A percentile compares a stretch with the other conserved stretches of the same genome.
Conservation (phyloP, 2,113 vertebrate genomes). For the Synchiropus splendidus region DNA sequence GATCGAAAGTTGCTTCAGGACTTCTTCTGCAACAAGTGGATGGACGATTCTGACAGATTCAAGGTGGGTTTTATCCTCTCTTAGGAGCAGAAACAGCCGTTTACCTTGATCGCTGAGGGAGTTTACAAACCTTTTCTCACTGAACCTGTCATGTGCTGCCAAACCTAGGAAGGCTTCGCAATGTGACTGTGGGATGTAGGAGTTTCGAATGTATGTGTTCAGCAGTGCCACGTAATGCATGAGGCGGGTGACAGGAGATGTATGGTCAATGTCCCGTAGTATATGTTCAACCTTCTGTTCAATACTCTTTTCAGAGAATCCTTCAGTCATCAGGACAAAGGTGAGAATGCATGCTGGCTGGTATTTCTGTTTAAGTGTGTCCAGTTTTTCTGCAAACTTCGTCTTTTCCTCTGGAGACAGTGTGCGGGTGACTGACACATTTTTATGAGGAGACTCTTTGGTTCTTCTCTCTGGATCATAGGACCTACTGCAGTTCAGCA, state of each 20-base stretch:
- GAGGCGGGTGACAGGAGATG: conserved; percentile 51
- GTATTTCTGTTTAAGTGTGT: conserved; percentile 44
- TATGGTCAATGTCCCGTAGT: conserved; percentile 55
- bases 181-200: conserved; percentile 73
- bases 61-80: conserved; percentile 65
- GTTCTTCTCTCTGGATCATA: conserved; percentile 62
- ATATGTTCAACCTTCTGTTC: conserved; percentile 61
- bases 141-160: conserved; percentile 18
- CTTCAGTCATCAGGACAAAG: conserved; percentile 74
- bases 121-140: conserved; percentile 56
- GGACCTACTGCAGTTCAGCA: conserved; percentile 69
- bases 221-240: conserved; percentile 71
- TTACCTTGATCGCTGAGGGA: conserved; percentile 61
- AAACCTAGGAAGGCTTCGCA: conserved; percentile 69
- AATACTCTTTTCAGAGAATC: conserved; percentile 53
- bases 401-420: conserved; percentile 68
- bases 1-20: conserved; percentile 66
- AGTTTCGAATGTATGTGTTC: conserved; percentile 73
- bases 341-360: conserved; percentile 68
- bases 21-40: conserved; percentile 72
- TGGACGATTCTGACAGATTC: conserved; percentile 72
- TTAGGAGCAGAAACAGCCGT: conserved; percentile 70
- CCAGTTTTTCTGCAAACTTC: conserved; percentile 57
- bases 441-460: conserved; percentile 57
- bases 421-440: conserved; percentile 73